These are phyloP conservation scores for Prionailurus viverrinus DNA, from an alignment of 2,113 vertebrate species.

Conservation along the genomic window DNA sequence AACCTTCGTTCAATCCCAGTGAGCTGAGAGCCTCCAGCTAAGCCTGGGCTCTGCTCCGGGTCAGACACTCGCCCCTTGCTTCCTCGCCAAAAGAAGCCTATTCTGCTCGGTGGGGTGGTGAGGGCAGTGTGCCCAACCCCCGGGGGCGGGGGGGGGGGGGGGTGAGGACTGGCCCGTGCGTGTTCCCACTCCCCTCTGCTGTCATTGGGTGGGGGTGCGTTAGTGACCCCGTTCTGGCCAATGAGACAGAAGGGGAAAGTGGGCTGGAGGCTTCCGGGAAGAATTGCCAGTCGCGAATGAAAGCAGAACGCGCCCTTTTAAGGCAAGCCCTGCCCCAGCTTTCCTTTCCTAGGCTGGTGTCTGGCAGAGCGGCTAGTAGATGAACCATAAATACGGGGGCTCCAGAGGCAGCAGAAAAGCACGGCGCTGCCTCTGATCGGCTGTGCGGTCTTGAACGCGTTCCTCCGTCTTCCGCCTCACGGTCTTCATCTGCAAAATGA, in stretches of 20 bases:
- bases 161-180: background rate
- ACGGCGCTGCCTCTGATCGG: background rate
- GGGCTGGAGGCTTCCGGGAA: constrained; percentile 10
- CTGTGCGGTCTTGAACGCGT: background rate
- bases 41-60: background rate
- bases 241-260: background rate
- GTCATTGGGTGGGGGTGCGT: background rate
- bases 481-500: background rate
- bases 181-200: background rate
- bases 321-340: background rate
- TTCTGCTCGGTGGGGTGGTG: background rate
- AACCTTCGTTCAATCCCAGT: background rate
- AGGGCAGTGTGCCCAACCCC: background rate
- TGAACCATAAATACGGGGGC: background rate
- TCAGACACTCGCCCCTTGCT: background rate
- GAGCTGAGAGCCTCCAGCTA: background rate
- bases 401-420: background rate
- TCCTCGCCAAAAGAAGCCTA: background rate
- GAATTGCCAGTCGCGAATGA: background rate
- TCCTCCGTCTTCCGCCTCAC: background rate
- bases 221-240: background rate
- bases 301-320: background rate
- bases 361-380: no score
- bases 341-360: background rate
- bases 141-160: no score